Base-by-base conservation (phyloP, 2,888 invertebrate genomes). In the Globia sparganii region DNA sequence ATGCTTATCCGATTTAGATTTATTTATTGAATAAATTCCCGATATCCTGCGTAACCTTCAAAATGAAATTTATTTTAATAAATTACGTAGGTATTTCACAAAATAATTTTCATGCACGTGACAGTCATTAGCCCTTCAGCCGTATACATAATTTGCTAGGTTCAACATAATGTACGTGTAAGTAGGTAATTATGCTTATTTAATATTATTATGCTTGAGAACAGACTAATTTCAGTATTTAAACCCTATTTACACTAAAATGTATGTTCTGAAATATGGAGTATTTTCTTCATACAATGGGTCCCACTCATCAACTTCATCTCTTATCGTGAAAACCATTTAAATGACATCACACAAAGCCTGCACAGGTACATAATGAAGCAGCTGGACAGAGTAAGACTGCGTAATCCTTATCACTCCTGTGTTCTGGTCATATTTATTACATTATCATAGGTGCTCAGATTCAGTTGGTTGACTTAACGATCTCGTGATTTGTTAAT, bases 341-440 rank as follows among this genome's bases (percentile, higher is more conserved):
- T 65, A 72, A 72, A 78, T 77, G 53, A 69, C 65, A 43, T 83
- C 66, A 58, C 77, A 78, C 75, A 86, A 86, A 85, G 67, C 56
- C 59, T n/a, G 69, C 56, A 46, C n/a, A 25, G 43, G 68, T 83
- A 83, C 86, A 80, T 88, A 86, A 89, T 89, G 88, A 87, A 90
- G 80, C 86, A 87, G 84, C 81, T 89, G 89, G 86, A 86, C 85
- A 68, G 81, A 89, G 89, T 90, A 90, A 90, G 86, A 86, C 84
- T 40, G 77, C 78, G 77, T 89, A 86, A 89, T 84, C 87, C 87
- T 76, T 80, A 83, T 80, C 86, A 56, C 21, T n/a, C 28, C 37
- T 9, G 13, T 8, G 13, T 25, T 13, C 25, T 62, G 59, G 13
- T 28, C 28, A 40, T 31, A 9, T 40, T 43, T 28, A 61, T 31